Percentiles rank a stretch among this genome's conserved stretches.
phyloP scores from a whole-genome alignment of 1,140 invertebrate genomes.

The Brachionus calyciflorus region DNA sequence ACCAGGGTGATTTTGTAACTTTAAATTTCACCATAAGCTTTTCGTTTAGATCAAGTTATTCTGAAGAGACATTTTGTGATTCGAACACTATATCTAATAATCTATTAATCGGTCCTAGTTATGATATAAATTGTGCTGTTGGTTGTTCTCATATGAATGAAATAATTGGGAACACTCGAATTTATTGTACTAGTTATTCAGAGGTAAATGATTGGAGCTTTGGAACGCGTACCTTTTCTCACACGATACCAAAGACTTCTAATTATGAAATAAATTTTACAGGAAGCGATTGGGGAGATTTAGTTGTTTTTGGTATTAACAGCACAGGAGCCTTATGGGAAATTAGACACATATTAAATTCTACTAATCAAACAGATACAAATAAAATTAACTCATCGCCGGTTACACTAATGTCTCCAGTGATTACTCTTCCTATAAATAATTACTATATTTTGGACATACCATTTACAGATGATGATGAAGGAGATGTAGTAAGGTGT shows the following conservation, averaged over 20 bases:
- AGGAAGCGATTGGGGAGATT: slow-evolving; percentile 34
- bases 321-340: slow-evolving; percentile 32
- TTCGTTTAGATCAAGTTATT: slow-evolving; percentile 7
- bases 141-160: background rate
- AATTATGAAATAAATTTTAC: background rate
- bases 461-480: slow-evolving; percentile 18
- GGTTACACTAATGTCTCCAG: background rate
- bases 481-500: slow-evolving; percentile 13
- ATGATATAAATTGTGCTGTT: slow-evolving; percentile 14
- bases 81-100: background rate
- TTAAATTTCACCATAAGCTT: slow-evolving; percentile 26
- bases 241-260: background rate
- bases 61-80: slow-evolving; percentile 10
- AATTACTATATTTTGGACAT: background rate
- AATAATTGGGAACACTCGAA: background rate
- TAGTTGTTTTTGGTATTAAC: slow-evolving; percentile 19
- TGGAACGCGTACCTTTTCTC: slow-evolving; percentile 17
- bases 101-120: background rate
- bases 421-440: slow-evolving; percentile 2
- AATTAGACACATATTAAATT: slow-evolving; percentile 1
- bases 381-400: slow-evolving; percentile 16
- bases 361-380: background rate
- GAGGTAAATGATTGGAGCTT: slow-evolving; percentile 14
- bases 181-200: slow-evolving; percentile 19
- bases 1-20: background rate